Evolutionary conservation across 2,888 invertebrate genomes (phyloP), one percentile per base, ranked within the genome.

Genomic region (Cryptus armator): DNA sequence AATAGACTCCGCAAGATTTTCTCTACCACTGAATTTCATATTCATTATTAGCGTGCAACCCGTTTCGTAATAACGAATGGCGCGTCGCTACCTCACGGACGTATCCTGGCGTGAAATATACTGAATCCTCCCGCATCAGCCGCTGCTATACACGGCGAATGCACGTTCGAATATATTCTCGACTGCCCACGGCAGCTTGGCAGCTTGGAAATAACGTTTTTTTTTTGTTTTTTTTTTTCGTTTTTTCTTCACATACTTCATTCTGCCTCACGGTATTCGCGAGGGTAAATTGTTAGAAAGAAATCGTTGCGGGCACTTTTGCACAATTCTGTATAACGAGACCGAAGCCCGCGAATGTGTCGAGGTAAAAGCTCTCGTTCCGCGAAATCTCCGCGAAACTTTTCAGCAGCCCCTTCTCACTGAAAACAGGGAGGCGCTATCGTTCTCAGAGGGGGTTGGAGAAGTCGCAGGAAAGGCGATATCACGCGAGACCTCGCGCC

Each of bases 11-110:
- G 51, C 19, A 46, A 14, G 51, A 51, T 75, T 71, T 37, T 71
- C 78, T 76, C 37, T 37, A 48, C n/a, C 81, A 72, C 14, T 70
- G 86, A 85, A 89, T 88, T 88, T 89, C 87, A 86, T 90, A 89
- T 90, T 90, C 90, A 89, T 90, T 89, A 90, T 89, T 90, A 87
- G 88, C 78, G 86, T 86, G 86, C 89, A 87, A 87, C 86, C 80
- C 86, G 87, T 86, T 89, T 85, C 88, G 87, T 87, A 88, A 89
- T 88, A 88, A 90, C 86, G 86, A 90, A 90, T 86, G 87, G 80
- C 72, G 75, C 82, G 82, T 82, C 82, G 76, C 48, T 82, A 37
- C 48, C 71, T 76, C 78, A 9, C 75, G 78, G 83, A 75, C 85
- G 67, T 85, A 83, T 85, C 76, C 75, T 79, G 66, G 43, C 76